phyloP scores from a whole-genome alignment of 64 coral and sea anemone genomes.

The Dendronephthya gigantea region DNA sequence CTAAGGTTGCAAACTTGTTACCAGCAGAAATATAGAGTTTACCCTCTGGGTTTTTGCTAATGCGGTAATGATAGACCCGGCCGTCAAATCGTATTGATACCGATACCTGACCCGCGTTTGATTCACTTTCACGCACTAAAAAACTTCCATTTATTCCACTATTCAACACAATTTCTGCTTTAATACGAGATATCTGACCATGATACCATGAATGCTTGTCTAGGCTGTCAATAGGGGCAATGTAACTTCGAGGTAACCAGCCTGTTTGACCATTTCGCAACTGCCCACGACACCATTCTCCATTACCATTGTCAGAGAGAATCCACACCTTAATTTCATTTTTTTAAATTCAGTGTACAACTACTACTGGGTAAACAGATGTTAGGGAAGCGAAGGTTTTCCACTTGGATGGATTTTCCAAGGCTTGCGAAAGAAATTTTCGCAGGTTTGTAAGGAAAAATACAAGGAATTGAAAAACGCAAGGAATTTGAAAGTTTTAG shows the following conservation, averaged over 20 bases:
- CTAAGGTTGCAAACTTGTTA: conserved; percentile 78
- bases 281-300: conserved; percentile 83
- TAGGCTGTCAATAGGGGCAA: conserved; percentile 89
- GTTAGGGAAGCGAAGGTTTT: no score
- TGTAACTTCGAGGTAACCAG: conserved; percentile 80
- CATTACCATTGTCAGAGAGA: conserved; percentile 51
- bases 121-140: conserved; percentile 91
- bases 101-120: conserved; percentile 87
- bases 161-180: conserved; percentile 75
- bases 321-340: not conserved
- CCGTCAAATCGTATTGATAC: conserved; percentile 93
- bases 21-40: conserved; percentile 81
- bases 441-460: no score
- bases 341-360: not conserved
- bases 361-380: not conserved
- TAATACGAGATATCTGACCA: conserved; percentile 77
- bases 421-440: no score
- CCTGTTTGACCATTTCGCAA: conserved; percentile 64
- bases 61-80: conserved; percentile 87
- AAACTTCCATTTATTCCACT: conserved; percentile 99
- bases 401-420: no score
- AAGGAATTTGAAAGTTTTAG: no score
- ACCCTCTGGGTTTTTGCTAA: conserved; percentile 56
- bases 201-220: conserved; percentile 99
- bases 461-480: no score